A percentile compares a stretch with the other conserved stretches of the same genome.
Evolutionary conservation across 2,888 invertebrate genomes (phyloP).

Genomic region (Deladenus siricidicola): DNA sequence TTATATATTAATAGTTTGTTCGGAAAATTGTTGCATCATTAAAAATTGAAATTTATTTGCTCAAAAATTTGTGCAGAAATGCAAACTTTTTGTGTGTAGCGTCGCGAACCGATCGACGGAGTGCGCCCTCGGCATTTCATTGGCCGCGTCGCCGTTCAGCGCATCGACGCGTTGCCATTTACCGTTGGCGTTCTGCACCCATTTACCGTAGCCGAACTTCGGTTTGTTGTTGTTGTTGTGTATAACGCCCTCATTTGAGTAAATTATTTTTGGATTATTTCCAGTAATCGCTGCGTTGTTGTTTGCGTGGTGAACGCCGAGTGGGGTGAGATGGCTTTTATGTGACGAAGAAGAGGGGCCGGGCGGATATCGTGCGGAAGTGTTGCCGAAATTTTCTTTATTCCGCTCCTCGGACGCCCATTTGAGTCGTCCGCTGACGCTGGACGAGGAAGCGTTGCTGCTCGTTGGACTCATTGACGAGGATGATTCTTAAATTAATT

Average conservation of each 20-base stretch:
- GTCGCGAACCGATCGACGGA: neutral
- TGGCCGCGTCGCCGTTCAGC: neutral
- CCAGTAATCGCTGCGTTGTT: neutral
- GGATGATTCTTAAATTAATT: neutral
- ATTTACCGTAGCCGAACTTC: neutral
- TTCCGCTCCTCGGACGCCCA: neutral
- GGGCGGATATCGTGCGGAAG: too few species aligned
- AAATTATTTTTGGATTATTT: neutral
- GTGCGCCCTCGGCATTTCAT: neutral
- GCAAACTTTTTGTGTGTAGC: too few species aligned
- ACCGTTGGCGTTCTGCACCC: neutral
- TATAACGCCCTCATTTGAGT: neutral
- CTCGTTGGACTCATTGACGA: constrained; percentile 9
- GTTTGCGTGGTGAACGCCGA: neutral
- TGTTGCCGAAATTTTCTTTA: too few species aligned
- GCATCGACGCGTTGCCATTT: neutral
- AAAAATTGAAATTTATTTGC: too few species aligned
- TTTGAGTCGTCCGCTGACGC: neutral
- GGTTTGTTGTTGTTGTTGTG: too few species aligned
- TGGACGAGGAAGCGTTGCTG: neutral
- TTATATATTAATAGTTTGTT: neutral
- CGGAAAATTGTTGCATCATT: too few species aligned
- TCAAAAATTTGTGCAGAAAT: too few species aligned
- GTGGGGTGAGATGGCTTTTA: neutral
- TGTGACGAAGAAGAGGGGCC: too few species aligned